A percentile compares a stretch with the other conserved stretches of the same genome.
phyloP scores from a whole-genome alignment of 2,797 vertebrate genomes.

The Chanos chanos region DNA sequence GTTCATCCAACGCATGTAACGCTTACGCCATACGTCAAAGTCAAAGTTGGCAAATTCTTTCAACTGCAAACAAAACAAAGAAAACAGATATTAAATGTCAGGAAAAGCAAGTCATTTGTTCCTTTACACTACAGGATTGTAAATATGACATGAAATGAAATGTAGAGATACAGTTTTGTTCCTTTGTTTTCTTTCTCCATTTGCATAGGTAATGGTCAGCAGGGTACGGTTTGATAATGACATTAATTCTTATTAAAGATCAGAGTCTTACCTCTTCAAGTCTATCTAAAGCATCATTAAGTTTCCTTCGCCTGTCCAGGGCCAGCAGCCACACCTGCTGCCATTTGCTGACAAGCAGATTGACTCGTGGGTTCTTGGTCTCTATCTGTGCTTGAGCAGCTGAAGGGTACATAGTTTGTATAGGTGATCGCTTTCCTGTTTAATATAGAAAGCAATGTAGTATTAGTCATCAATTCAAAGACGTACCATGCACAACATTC shows the following conservation, averaged over 20 bases:
- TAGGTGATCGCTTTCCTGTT: slow-evolving; percentile 90
- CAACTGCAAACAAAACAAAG: slow-evolving; percentile 66
- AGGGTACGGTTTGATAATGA: background rate
- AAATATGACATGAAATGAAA: background rate
- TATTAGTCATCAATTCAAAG: background rate
- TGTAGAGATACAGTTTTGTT: too few relatives aligned
- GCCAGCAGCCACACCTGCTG: slow-evolving; percentile 98
- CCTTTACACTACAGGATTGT: background rate
- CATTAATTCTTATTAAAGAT: background rate
- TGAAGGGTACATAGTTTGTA: slow-evolving; percentile 82
- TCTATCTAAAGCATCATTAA: slow-evolving; percentile 94
- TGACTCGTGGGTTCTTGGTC: slow-evolving; percentile 93
- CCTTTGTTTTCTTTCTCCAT: too few relatives aligned
- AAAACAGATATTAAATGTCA: background rate
- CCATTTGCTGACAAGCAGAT: slow-evolving; percentile 96
- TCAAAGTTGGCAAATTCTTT: slow-evolving; percentile 98
- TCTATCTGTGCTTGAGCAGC: slow-evolving; percentile 86
- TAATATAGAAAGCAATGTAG: slow-evolving; percentile 40
- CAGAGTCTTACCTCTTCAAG: slow-evolving; percentile 84
- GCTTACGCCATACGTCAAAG: slow-evolving; percentile 98
- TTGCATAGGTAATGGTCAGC: too few relatives aligned
- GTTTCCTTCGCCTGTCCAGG: slow-evolving; percentile 89
- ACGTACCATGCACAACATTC: background rate
- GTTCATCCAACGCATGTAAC: slow-evolving; percentile 99
- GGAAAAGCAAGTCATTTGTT: background rate